Conservation (phyloP, 2,888 invertebrate species). For the Capitulum mitella region DNA sequence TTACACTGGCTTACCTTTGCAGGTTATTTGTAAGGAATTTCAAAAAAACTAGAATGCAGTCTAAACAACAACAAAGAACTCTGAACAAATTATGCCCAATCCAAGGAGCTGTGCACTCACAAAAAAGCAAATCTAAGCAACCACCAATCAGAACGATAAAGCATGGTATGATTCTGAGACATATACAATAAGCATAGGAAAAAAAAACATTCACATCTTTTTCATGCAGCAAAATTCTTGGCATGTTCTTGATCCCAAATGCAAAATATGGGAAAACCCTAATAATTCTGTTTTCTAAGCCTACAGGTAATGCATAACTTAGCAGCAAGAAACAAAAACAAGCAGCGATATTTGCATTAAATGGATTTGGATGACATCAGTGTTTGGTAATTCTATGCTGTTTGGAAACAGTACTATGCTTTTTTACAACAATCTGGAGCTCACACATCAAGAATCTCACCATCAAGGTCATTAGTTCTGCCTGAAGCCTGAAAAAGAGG, state of each 20-base stretch:
- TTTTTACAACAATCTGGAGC: neutral
- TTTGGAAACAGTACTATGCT: neutral
- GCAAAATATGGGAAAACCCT: neutral
- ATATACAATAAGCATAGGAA: neutral
- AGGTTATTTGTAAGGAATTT: no score
- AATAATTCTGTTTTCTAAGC: neutral
- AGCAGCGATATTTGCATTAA: neutral
- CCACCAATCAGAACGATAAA: no score
- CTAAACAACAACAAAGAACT: no score
- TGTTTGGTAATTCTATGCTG: neutral
- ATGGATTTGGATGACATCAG: neutral
- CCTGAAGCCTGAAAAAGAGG: constrained; percentile 32
- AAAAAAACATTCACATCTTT: no score
- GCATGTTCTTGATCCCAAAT: no score
- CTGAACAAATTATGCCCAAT: no score
- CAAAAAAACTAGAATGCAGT: no score
- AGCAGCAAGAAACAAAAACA: neutral
- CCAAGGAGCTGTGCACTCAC: no score
- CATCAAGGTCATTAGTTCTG: constrained; percentile 36
- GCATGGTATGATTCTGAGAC: no score
- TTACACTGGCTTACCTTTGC: no score
- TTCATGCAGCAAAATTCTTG: no score
- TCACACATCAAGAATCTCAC: neutral
- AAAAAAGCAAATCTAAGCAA: no score
- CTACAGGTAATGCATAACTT: neutral